Percentiles rank a stretch among this genome's conserved stretches.
phyloP scores from a whole-genome alignment of 2,888 invertebrate genomes.

The Synergus laeviventris region DNA sequence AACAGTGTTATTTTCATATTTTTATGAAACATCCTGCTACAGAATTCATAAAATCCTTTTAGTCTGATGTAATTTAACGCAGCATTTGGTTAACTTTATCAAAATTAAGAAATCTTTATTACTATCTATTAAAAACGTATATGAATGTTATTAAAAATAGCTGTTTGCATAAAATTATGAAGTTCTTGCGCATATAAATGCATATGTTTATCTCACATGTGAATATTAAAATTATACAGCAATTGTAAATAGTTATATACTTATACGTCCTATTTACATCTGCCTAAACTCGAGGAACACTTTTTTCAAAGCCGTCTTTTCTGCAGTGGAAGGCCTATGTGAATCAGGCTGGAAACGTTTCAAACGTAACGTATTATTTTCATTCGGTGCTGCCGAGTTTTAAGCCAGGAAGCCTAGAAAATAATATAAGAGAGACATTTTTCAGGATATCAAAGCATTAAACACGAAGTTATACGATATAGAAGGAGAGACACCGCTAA shows the following conservation, averaged over 20 bases:
- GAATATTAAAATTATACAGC: background rate
- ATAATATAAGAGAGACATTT: constrained; percentile 50
- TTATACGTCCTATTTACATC: background rate
- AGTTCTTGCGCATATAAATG: background rate
- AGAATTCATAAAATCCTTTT: background rate
- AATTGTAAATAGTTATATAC: background rate
- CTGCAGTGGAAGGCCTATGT: background rate
- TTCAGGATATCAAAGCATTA: constrained; percentile 55
- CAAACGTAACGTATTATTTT: constrained; percentile 35
- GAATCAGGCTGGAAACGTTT: constrained; percentile 18
- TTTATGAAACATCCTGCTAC: background rate
- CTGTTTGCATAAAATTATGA: too few species aligned
- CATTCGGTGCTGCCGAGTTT: constrained; percentile 26
- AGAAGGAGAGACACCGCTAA: constrained; percentile 47
- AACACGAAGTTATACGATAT: constrained; percentile 45
- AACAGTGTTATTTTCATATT: background rate
- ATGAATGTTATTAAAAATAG: too few species aligned
- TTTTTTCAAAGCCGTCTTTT: background rate
- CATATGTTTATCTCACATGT: background rate
- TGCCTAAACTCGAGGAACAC: background rate
- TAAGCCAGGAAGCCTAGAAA: constrained; percentile 37
- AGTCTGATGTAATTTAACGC: too few species aligned
- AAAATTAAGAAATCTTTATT: background rate
- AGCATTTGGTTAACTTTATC: background rate
- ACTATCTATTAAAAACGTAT: too few species aligned